Conservation (phyloP, 2,113 vertebrate genomes). For the Labeo rohita region DNA sequence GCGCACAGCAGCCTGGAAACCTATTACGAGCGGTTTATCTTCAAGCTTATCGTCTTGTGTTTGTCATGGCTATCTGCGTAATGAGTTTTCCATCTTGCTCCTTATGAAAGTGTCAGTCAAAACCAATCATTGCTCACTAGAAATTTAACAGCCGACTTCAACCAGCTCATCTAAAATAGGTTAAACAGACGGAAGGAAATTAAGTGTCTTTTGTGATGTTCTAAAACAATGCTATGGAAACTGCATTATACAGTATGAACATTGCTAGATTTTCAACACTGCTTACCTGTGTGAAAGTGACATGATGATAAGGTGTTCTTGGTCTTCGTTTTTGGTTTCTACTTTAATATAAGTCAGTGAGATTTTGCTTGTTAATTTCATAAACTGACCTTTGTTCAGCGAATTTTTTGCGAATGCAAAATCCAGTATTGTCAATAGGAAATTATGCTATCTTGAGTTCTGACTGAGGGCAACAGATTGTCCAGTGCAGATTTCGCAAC, state of each 20-base stretch:
- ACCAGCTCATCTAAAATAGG: background rate
- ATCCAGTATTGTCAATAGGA: background rate
- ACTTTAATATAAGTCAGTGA: background rate
- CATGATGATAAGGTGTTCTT: background rate
- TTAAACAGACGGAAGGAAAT: conserved; percentile 19
- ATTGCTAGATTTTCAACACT: background rate
- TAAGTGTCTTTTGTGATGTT: background rate
- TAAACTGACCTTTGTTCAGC: background rate
- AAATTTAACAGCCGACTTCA: conserved; percentile 37
- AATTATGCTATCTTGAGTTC: background rate
- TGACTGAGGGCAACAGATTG: background rate
- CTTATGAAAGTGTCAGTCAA: conserved; percentile 50
- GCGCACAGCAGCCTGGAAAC: conserved; percentile 28
- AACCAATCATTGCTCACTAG: conserved; percentile 55
- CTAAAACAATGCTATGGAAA: background rate
- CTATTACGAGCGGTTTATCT: conserved; percentile 4
- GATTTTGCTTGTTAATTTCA: background rate
- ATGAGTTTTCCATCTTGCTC: conserved; percentile 64
- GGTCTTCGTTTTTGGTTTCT: background rate
- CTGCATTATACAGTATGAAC: background rate
- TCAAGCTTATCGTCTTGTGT: conserved; percentile 50
- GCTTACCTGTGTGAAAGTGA: background rate
- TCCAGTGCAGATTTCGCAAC: background rate
- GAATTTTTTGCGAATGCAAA: background rate
- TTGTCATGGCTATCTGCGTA: conserved; percentile 58